Base-by-base conservation (phyloP, 2,888 invertebrate genomes). In the Tenthredo mesomela region DNA sequence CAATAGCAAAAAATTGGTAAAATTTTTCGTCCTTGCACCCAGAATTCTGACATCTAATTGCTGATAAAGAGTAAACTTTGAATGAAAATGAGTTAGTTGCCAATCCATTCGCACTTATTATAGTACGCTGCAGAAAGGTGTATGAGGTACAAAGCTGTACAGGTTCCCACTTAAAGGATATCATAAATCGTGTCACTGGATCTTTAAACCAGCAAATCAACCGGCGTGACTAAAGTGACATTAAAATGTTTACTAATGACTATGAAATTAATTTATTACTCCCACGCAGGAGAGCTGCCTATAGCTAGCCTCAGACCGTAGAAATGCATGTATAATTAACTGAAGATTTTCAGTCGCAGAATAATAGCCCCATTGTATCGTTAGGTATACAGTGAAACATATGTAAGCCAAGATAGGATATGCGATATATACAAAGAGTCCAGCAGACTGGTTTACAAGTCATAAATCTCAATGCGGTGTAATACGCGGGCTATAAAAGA, bases 181-280 rank as follows among this genome's bases (percentile, higher is more conserved):
- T 61, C 58, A 40, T 58, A 80, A 80, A 80, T 80, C 61, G 21
- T 21, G 21, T 37, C 58, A 37, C 61, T 80, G 80, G 61, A 58
- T 58, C 80, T 61, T 21, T 37, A 80, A 61, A 61, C 58, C n/a
- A 40, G 80, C 58, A 80, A 80, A 80, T 80, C 80, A 80, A 61
- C 61, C 21, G 25, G 80, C 80, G 61, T 58, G 80, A 80, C 80
- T 80, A 61, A 80, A 80, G 54, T 77, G 77, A 54, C 50, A 33
- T 54, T 50, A 54, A 54, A 77, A 77, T 77, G 50, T 77, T 77
- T 77, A 29, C 77, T 33, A 54, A 61, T 40, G 61, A 40, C 80
- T 73, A 1, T 40, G 50, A 21, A 77, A 80, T 80, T 80, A 80
- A 80, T 80, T 80, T 61, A 80, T 40, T 37, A 33, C 29, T 80